Percentiles rank a stretch among this genome's conserved stretches.
Conservation (phyloP, 2,888 invertebrate species). For the Acleris sparsana region DNA sequence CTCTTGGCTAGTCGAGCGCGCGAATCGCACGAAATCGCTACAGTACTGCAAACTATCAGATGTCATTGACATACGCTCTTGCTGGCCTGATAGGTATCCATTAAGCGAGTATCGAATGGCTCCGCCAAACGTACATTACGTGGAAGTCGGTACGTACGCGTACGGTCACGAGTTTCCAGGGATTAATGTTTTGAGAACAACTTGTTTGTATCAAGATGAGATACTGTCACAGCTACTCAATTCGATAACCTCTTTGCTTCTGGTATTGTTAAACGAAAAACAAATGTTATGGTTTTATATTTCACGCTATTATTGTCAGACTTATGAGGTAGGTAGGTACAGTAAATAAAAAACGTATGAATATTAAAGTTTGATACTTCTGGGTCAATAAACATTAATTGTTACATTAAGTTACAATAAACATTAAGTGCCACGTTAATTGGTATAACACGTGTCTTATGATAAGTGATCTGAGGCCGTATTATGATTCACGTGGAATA, state of each 20-base stretch:
- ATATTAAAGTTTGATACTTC: not conserved
- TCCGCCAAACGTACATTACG: constrained; percentile 16
- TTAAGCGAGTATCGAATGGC: constrained; percentile 25
- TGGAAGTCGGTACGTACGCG: constrained; percentile 14
- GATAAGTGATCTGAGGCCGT: not conserved
- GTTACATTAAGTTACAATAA: too few relatives aligned
- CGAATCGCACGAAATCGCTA: constrained; percentile 50
- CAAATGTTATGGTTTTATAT: not conserved
- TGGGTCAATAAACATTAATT: not conserved
- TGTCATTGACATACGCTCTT: constrained; percentile 52
- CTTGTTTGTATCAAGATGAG: constrained; percentile 17
- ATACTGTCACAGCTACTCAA: constrained; percentile 12
- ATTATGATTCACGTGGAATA: too few relatives aligned
- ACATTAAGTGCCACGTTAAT: not conserved
- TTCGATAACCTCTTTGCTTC: not conserved
- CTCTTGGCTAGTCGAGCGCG: constrained; percentile 42
- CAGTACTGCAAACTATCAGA: constrained; percentile 44
- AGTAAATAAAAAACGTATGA: constrained; percentile 8
- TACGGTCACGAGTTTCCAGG: constrained; percentile 18
- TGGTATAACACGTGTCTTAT: not conserved
- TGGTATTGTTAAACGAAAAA: not conserved
- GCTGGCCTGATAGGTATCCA: constrained; percentile 27
- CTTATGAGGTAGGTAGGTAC: not conserved
- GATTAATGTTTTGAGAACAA: constrained; percentile 5
- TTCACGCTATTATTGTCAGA: not conserved